Percentiles rank a stretch among this genome's conserved stretches.
Conservation (phyloP, 92 coral and sea anemone genomes). For the Parazoanthus swiftii region DNA sequence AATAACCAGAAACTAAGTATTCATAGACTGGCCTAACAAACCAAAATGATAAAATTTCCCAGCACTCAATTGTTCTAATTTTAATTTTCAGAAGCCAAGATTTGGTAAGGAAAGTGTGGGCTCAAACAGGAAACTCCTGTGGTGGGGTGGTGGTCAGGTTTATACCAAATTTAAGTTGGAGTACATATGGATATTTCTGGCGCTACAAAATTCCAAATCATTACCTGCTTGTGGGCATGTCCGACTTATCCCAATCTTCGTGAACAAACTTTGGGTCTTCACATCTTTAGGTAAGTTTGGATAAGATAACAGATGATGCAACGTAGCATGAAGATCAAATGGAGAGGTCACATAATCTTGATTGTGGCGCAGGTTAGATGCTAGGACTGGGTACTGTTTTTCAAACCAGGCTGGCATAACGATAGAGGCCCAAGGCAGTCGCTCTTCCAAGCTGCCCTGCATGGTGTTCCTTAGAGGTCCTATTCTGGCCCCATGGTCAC, state of each 20-base stretch:
- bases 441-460: conserved; percentile 80
- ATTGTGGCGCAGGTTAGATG: conserved; percentile 54
- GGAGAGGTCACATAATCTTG: conserved; percentile 63
- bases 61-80: no score
- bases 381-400: conserved; percentile 57
- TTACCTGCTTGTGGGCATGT: conserved; percentile 70
- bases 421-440: conserved; percentile 76
- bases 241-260: conserved; percentile 51
- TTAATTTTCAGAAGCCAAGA: no score
- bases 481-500: conserved; percentile 82
- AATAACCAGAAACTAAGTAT: no score
- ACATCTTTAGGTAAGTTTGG: conserved; percentile 46
- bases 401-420: conserved; percentile 75
- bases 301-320: conserved; percentile 63
- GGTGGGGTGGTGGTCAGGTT: no score
- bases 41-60: no score
- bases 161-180: no score
- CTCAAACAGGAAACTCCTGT: no score
- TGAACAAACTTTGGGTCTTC: conserved; percentile 66
- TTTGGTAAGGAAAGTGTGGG: no score
- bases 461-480: conserved; percentile 76
- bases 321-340: conserved; percentile 74
- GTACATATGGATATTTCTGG: no score
- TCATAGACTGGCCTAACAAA: no score
- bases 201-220: background rate